Evolutionary conservation across 2,797 vertebrate genomes (phyloP).

Genomic region (Zalophus californianus): DNA sequence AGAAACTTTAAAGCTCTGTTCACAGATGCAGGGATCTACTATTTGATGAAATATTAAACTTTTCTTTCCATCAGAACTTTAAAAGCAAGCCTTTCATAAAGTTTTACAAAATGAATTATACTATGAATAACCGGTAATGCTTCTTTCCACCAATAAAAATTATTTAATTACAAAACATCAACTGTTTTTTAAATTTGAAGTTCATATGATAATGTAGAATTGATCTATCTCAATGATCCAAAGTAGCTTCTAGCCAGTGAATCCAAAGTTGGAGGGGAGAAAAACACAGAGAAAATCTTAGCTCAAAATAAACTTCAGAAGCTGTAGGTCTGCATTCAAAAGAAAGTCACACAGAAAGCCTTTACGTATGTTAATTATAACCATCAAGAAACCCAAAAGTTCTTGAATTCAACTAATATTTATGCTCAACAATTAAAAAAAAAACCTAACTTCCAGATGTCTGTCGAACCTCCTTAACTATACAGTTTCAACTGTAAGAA

Average conservation of each 20-base stretch:
- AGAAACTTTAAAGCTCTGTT: not conserved
- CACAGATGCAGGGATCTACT: slow-evolving; percentile 3
- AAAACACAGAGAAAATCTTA: not conserved
- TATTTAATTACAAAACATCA: not conserved
- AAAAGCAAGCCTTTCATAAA: slow-evolving; percentile 28
- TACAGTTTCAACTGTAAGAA: not conserved
- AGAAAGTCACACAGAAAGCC: not conserved
- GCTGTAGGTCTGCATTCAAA: not conserved
- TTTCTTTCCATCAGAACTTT: slow-evolving; percentile 10
- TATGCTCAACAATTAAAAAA: not conserved
- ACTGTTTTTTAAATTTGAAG: not conserved
- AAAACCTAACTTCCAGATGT: not conserved
- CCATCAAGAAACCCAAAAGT: not conserved
- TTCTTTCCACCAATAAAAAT: slow-evolving; percentile 33
- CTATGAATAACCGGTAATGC: not conserved
- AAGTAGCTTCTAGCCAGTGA: not conserved
- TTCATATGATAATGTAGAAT: not conserved
- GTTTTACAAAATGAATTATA: not conserved
- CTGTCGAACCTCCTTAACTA: not conserved
- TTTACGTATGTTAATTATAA: not conserved
- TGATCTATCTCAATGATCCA: not conserved
- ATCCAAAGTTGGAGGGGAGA: not conserved
- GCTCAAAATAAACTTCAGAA: not conserved
- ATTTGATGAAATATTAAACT: not conserved
- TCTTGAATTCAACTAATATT: not conserved